phyloP scores from a whole-genome alignment of 2,797 vertebrate genomes.

The Allobates femoralis region DNA sequence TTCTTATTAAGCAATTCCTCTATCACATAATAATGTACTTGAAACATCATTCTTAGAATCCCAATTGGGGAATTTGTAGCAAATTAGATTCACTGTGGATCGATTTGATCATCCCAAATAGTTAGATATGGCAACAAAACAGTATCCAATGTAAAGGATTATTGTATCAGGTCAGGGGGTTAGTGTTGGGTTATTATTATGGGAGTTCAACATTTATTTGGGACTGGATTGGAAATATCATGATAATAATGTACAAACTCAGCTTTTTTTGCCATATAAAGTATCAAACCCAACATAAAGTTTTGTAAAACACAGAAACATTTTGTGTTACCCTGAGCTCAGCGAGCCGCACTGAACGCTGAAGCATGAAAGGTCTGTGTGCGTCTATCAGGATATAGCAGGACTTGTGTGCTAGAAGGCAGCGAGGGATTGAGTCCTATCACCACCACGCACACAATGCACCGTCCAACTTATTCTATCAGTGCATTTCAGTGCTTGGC shows the following conservation, averaged over 20 bases:
- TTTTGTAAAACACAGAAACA: neutral
- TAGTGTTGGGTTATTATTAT: too few species aligned
- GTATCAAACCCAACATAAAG: neutral
- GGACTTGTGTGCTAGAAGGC: slow-evolving; percentile 32
- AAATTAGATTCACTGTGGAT: too few species aligned
- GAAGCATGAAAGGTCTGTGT: neutral
- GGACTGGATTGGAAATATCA: too few species aligned
- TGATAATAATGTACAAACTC: neutral
- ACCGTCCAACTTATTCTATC: slow-evolving; percentile 20
- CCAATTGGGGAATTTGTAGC: too few species aligned
- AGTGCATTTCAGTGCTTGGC: slow-evolving; percentile 43
- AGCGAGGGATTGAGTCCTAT: slow-evolving; percentile 50
- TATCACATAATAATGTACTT: too few species aligned
- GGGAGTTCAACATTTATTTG: too few species aligned
- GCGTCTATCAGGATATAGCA: slow-evolving; percentile 33
- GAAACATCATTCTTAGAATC: too few species aligned
- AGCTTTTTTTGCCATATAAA: neutral
- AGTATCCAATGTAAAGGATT: too few species aligned
- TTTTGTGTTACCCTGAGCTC: neutral
- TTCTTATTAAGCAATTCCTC: too few species aligned
- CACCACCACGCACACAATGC: slow-evolving; percentile 37
- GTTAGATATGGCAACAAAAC: too few species aligned
- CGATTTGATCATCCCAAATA: too few species aligned
- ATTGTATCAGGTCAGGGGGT: too few species aligned
- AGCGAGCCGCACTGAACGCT: neutral